Percentiles rank a stretch among this genome's conserved stretches.
These are phyloP conservation scores for Betta splendens DNA, from an alignment of 2,797 vertebrate genomes.

Conservation along the genomic window DNA sequence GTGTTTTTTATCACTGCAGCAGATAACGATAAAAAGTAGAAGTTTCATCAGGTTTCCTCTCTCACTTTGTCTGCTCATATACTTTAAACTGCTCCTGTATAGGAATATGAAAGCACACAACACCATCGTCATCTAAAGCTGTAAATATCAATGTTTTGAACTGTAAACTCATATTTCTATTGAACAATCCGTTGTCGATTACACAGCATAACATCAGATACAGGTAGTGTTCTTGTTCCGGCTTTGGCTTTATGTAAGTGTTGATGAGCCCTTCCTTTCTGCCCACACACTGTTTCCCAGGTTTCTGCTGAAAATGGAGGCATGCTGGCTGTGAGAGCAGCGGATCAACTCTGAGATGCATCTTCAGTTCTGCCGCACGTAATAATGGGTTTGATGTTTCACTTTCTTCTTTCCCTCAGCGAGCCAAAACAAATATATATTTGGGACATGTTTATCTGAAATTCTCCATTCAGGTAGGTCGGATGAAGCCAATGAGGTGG, in stretches of 20 bases:
- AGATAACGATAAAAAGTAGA: not conserved
- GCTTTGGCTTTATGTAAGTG: slow-evolving; percentile 39
- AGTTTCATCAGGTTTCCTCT: not conserved
- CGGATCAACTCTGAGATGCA: not conserved
- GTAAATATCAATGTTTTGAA: too few species aligned
- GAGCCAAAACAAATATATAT: not conserved
- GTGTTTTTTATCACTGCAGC: not conserved
- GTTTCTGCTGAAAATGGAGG: slow-evolving; percentile 9
- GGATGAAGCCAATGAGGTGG: not conserved
- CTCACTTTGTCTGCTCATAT: too few species aligned
- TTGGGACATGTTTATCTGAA: not conserved
- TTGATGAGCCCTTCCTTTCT: slow-evolving; percentile 27
- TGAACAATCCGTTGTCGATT: too few species aligned
- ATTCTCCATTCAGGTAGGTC: not conserved
- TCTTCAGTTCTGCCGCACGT: fast-evolving
- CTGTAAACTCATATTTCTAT: too few species aligned
- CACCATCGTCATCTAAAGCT: too few species aligned
- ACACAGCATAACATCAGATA: slow-evolving; percentile 8
- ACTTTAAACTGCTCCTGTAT: too few species aligned
- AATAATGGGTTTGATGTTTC: not conserved
- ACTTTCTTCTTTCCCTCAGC: not conserved
- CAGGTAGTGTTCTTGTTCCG: slow-evolving; percentile 29
- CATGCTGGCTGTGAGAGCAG: not conserved
- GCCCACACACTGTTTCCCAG: not conserved
- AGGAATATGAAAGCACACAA: too few species aligned